A percentile compares a stretch with the other conserved stretches of the same genome.
phyloP scores from a whole-genome alignment of 2,888 invertebrate genomes.

The Dasypogon diadema region DNA sequence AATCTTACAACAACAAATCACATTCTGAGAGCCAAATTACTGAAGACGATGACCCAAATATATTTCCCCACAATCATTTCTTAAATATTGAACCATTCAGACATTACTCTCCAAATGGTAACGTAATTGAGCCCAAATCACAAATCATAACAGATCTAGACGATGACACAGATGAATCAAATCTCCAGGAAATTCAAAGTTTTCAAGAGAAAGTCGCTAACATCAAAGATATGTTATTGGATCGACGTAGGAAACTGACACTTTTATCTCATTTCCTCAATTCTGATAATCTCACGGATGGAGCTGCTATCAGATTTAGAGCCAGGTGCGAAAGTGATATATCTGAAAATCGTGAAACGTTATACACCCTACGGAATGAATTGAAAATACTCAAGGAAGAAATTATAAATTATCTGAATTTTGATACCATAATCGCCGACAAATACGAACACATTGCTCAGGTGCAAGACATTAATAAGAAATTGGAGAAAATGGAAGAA shows the following conservation, averaged over 20 bases:
- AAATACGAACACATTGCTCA: not conserved
- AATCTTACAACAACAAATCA: too few relatives aligned
- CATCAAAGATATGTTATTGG: not conserved
- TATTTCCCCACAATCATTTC: too few relatives aligned
- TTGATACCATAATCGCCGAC: not conserved
- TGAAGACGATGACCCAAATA: too few relatives aligned
- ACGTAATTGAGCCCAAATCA: too few relatives aligned
- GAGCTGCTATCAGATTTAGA: not conserved
- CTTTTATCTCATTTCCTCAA: not conserved
- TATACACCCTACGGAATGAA: not conserved
- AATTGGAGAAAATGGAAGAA: not conserved
- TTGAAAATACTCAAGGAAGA: conserved; percentile 2
- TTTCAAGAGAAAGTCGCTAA: not conserved
- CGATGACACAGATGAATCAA: not conserved
- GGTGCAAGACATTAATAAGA: not conserved
- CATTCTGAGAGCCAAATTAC: too few relatives aligned
- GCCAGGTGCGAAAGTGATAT: conserved; percentile 1
- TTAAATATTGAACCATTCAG: too few relatives aligned
- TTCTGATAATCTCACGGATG: not conserved
- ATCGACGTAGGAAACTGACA: not conserved
- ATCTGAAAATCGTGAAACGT: not conserved
- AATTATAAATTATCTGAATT: not conserved
- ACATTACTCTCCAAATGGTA: too few relatives aligned
- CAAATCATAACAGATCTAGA: conserved; percentile 4
- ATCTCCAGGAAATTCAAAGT: not conserved